Evolutionary conservation across 2,888 invertebrate genomes (phyloP), one percentile per base, ranked within the genome.

Genomic region (Cheilosia grossa): DNA sequence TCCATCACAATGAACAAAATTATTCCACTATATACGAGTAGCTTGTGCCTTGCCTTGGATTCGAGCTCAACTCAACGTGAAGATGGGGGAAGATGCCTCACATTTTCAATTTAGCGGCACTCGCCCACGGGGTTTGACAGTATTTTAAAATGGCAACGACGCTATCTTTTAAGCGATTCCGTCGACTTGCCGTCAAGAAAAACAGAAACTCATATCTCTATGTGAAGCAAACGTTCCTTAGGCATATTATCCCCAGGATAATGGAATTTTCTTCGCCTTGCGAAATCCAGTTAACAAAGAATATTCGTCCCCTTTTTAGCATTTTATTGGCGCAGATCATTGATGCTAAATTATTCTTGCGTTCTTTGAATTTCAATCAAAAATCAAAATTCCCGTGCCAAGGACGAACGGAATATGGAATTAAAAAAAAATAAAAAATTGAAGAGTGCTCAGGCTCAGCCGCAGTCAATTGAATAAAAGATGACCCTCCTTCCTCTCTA

Each of bases 391-490:
- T 69, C 49, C 49, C 51, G 69, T 64, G 21, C 24, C 53, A 77
- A 54, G 54, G 74, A 56, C 47, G 19, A 59, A 74, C 9, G 56
- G 19, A 66, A 70, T 66, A 64, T 54, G 53, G 42, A 73, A 82
- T 72, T 78, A 74, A 73, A 73, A 51, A 74, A 56, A 42, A n/a
- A n/a, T n/a, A n/a, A n/a, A n/a, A 33, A 40, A 30, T 7, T 30
- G 2, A 7, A 9, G 9, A 30, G 69, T 64, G 19, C 61, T 53
- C 59, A 49, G 67, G 19, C 61, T 53, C 59, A 49, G 67, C 67
- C 73, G 66, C 77, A 82, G 78, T 49, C 77, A 77, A 69, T 78
- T 82, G 64, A 82, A 75, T 47, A 40, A 33, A 74, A 74, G 40
- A 69, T 75, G 58, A 75, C 69, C 61, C 74, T 21, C 37, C n/a